These are phyloP conservation scores for Dolichallabes microphthalmus DNA, from an alignment of 2,113 vertebrate species.

Conservation along the genomic window DNA sequence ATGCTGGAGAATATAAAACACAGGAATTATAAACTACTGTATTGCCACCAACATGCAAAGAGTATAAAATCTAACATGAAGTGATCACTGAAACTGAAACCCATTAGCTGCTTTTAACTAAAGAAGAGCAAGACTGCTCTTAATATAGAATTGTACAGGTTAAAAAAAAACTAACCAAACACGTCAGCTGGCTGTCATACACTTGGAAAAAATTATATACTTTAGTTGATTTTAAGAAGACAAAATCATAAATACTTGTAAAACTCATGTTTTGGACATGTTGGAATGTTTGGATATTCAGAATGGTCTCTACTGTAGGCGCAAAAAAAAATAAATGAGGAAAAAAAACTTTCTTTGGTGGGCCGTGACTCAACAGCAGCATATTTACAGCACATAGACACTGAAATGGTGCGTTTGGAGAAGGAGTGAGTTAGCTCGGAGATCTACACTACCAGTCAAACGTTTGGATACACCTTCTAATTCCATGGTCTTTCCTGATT, in stretches of 20 bases:
- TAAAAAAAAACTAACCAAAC: not conserved
- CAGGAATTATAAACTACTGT: not conserved
- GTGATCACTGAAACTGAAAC: not conserved
- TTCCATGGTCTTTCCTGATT: no score
- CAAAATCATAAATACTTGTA: not conserved
- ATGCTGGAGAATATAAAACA: not conserved
- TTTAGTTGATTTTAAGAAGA: not conserved
- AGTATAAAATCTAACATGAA: not conserved
- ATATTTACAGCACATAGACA: no score
- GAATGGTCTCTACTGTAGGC: no score
- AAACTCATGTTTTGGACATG: no score
- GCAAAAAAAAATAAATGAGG: no score
- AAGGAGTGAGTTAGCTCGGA: no score
- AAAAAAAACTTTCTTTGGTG: no score
- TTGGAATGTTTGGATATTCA: no score
- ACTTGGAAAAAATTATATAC: not conserved
- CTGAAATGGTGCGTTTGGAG: no score
- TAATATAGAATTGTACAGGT: not conserved
- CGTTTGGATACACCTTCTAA: no score
- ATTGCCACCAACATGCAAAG: not conserved
- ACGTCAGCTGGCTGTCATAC: not conserved
- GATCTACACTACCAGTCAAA: no score
- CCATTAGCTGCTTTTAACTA: not conserved
- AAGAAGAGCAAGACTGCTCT: not conserved
- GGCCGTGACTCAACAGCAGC: no score